phyloP scores from a whole-genome alignment of 1,140 invertebrate species.

The Camponotus pennsylvanicus region DNA sequence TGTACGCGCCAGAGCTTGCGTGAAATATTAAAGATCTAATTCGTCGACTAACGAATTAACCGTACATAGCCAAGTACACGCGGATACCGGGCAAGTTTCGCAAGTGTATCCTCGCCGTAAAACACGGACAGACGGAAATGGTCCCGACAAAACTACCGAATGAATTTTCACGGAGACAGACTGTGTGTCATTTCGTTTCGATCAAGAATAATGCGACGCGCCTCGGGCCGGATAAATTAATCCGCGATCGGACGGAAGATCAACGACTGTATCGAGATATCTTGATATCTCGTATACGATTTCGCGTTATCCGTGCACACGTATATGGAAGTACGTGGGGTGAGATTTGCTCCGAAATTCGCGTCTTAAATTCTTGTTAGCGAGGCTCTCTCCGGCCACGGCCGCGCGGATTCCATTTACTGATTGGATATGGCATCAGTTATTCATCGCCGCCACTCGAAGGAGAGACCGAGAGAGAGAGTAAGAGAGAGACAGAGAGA shows the following conservation, averaged over 20 bases:
- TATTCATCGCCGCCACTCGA: conserved; percentile 56
- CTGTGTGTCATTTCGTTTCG: not conserved
- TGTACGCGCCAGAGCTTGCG: not conserved
- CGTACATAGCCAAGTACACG: not conserved
- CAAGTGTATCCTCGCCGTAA: not conserved
- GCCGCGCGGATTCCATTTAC: conserved; percentile 58
- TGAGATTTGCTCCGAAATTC: conserved; percentile 61
- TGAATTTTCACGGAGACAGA: not conserved
- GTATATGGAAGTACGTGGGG: conserved; percentile 22
- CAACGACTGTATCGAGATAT: conserved; percentile 25
- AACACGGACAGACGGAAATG: not conserved
- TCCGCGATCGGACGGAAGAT: not conserved
- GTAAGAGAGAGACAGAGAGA: not conserved
- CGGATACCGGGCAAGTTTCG: not conserved
- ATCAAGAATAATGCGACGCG: not conserved
- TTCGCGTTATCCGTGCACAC: not conserved
- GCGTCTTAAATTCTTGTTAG: conserved; percentile 71
- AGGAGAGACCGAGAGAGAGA: conserved; percentile 30
- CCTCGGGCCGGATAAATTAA: conserved; percentile 13
- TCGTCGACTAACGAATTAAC: conserved; percentile 40
- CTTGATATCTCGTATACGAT: conserved; percentile 1
- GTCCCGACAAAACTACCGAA: not conserved
- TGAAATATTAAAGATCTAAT: conserved; percentile 56
- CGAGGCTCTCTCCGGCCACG: conserved; percentile 49
- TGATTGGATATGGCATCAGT: conserved; percentile 64